These are phyloP conservation scores for Neotoxoptera formosana DNA, from an alignment of 1,140 invertebrate species.

Conservation along the genomic window DNA sequence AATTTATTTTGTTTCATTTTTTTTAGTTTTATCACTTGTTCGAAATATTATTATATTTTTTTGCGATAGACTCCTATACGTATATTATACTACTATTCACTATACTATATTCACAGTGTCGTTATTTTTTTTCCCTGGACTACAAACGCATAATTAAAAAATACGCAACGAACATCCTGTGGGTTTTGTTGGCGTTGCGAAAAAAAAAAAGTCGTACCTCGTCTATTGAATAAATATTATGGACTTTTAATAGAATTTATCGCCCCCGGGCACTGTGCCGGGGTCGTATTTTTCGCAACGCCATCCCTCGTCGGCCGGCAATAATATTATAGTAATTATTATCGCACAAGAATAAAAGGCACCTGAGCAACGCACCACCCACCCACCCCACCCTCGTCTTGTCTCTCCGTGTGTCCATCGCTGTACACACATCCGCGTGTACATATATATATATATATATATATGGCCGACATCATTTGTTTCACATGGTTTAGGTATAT, in stretches of 20 bases:
- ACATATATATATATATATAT: neutral
- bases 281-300: conserved; percentile 42
- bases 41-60: neutral
- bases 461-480: conserved; percentile 19
- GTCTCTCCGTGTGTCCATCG: neutral
- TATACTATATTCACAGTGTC: too few species aligned
- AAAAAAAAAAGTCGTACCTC: neutral
- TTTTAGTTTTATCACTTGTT: neutral
- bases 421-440: neutral
- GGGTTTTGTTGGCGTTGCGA: neutral
- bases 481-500: neutral
- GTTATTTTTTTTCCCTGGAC: neutral
- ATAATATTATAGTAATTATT: conserved; percentile 49
- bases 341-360: conserved; percentile 53
- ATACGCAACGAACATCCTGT: conserved; percentile 10
- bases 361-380: conserved; percentile 32
- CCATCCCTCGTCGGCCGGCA: neutral
- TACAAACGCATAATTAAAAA: conserved; percentile 10
- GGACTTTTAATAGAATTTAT: conserved; percentile 51
- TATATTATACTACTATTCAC: too few species aligned
- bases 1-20: neutral
- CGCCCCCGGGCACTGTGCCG: neutral
- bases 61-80: neutral
- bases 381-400: neutral
- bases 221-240: conserved; percentile 46